A percentile compares a stretch with the other conserved stretches of the same genome.
phyloP scores from a whole-genome alignment of 2,113 vertebrate genomes.

The Diadophis punctatus region DNA sequence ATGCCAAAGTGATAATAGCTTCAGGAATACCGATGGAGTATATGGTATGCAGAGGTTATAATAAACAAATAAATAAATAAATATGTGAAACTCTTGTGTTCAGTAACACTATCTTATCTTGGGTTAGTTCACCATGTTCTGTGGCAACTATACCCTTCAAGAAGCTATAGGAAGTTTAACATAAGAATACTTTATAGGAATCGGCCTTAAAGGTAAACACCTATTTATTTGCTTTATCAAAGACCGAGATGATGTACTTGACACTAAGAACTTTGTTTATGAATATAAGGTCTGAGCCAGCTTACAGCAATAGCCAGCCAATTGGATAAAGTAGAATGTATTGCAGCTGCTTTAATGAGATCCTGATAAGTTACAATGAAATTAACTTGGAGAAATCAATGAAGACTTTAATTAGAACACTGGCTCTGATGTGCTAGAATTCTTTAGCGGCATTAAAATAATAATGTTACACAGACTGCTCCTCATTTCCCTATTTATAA shows the following conservation, averaged over 20 bases:
- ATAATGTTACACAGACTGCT: slow-evolving; percentile 52
- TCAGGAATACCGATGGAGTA: not conserved
- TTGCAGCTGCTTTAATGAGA: slow-evolving; percentile 59
- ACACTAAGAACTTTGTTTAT: not conserved
- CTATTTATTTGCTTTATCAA: not conserved
- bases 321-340: slow-evolving; percentile 31
- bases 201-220: not conserved
- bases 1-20: not conserved
- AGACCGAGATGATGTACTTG: rapidly evolving
- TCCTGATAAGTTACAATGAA: slow-evolving; percentile 55
- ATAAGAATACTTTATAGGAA: not conserved
- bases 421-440: slow-evolving; percentile 54
- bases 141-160: not conserved
- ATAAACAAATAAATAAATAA: not conserved
- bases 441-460: slow-evolving; percentile 50
- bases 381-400: slow-evolving; percentile 74
- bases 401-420: slow-evolving; percentile 68
- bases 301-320: not conserved
- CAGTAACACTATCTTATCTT: not conserved
- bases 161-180: not conserved
- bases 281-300: not conserved
- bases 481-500: slow-evolving; percentile 56
- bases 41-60: not conserved
- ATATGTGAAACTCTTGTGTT: not conserved
- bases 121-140: not conserved